Evolutionary conservation across 2,888 invertebrate genomes (phyloP).

Genomic region (Platycheirus rosarum): DNA sequence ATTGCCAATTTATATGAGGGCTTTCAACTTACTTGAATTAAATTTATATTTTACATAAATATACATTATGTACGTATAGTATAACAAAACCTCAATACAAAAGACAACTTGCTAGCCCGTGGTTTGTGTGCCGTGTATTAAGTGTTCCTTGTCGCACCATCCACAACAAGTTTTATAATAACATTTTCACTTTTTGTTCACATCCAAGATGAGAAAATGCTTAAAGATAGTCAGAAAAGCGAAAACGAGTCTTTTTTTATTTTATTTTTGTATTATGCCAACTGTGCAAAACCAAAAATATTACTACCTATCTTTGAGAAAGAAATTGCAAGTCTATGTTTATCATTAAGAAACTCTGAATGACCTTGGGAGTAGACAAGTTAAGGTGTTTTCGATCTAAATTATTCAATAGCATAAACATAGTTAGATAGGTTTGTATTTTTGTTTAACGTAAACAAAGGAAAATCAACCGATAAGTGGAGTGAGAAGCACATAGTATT

Average conservation of each 20-base stretch:
- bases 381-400: neutral
- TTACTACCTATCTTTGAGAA: neutral
- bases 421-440: too few relatives aligned
- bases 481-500: too few relatives aligned
- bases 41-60: too few relatives aligned
- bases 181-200: constrained; percentile 11
- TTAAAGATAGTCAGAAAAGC: neutral
- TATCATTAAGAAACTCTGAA: constrained; percentile 5
- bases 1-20: too few relatives aligned
- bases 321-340: constrained; percentile 13
- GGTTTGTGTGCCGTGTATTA: neutral
- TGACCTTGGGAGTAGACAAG: constrained; percentile 15
- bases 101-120: neutral
- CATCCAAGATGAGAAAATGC: constrained; percentile 9
- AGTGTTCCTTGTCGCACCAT: constrained; percentile 3
- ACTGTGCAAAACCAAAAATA: neutral
- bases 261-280: constrained; percentile 5
- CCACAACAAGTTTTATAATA: constrained; percentile 21
- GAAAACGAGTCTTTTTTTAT: neutral
- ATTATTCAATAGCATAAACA: neutral
- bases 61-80: too few relatives aligned
- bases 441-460: too few relatives aligned
- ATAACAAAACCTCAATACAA: too few relatives aligned
- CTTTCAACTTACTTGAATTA: too few relatives aligned
- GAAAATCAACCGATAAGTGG: too few relatives aligned